Evolutionary conservation across 2,113 vertebrate species (phyloP).

Genomic region (Plotosus lineatus): DNA sequence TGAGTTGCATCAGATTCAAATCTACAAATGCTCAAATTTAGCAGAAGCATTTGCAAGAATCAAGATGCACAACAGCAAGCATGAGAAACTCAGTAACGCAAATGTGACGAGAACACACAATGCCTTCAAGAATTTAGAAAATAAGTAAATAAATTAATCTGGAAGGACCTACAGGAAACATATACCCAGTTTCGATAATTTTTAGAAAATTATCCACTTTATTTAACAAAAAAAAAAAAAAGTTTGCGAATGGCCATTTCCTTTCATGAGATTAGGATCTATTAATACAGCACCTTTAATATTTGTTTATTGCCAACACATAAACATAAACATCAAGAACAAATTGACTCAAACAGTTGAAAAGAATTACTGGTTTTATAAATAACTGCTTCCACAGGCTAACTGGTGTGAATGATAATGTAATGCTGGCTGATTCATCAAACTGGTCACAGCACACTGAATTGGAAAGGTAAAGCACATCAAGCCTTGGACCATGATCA

Average conservation of each 20-base stretch:
- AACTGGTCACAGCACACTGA: not conserved
- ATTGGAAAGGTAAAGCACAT: not conserved
- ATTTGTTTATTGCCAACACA: not conserved
- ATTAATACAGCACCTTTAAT: not conserved
- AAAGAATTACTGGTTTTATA: not conserved
- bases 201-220: not conserved
- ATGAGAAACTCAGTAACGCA: not conserved
- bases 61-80: not conserved
- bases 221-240: not conserved
- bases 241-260: not conserved
- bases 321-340: not conserved
- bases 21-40: not conserved
- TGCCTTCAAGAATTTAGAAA: not conserved
- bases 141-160: not conserved
- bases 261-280: not conserved
- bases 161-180: not conserved
- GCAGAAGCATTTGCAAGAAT: not conserved
- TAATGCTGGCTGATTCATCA: not conserved
- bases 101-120: not conserved
- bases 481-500: constrained; percentile 4
- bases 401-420: not conserved
- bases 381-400: not conserved
- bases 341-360: not conserved
- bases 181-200: not conserved
- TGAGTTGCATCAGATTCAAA: not conserved